Percentiles rank a stretch among this genome's conserved stretches.
These are phyloP conservation scores for Xenopus laevis DNA, from an alignment of 2,113 vertebrate species.

Conservation along the genomic window DNA sequence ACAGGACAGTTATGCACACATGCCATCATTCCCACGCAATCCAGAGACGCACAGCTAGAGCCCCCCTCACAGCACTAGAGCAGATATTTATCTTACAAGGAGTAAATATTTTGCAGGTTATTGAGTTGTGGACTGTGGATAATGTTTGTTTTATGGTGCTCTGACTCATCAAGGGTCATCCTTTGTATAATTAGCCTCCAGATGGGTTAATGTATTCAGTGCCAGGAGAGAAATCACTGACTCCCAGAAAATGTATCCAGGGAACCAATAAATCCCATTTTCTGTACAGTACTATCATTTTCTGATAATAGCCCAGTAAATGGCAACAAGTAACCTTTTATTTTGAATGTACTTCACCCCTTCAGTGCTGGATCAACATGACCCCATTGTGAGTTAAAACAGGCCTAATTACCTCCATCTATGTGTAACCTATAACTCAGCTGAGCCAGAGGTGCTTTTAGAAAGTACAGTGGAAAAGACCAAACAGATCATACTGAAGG, in stretches of 20 bases:
- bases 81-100: conserved; percentile 28
- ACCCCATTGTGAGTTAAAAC: not conserved
- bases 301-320: no score
- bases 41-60: not conserved
- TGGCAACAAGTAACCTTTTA: no score
- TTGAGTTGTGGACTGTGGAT: conserved; percentile 16
- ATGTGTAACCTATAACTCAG: no score
- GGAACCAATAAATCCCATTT: no score
- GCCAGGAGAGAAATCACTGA: no score
- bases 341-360: no score
- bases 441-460: no score
- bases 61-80: not conserved
- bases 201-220: not conserved
- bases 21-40: conserved; percentile 16
- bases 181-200: conserved; percentile 28
- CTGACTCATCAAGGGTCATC: conserved; percentile 24
- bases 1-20: conserved; percentile 15
- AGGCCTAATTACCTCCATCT: not conserved
- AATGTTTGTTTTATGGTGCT: conserved; percentile 7
- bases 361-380: not conserved
- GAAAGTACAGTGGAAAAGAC: no score
- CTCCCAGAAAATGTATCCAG: no score
- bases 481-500: no score
- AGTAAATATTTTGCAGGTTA: conserved; percentile 39
- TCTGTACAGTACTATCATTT: no score